Evolutionary conservation across 2,888 invertebrate species (phyloP).

Genomic region (Embidobia sp.): DNA sequence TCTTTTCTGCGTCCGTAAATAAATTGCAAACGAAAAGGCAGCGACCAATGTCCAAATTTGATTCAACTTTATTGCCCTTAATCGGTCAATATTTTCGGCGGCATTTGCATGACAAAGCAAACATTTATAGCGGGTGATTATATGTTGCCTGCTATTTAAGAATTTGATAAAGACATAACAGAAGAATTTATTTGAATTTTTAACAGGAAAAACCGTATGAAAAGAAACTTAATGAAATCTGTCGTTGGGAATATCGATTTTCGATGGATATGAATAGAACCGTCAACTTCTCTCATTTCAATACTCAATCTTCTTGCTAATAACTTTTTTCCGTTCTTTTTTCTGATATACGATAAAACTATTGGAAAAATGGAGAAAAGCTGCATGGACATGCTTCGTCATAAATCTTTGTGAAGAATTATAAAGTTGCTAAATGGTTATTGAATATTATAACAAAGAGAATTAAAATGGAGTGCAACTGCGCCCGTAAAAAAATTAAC

Average conservation of each 20-base stretch:
- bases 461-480: conserved; percentile 9
- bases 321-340: conserved; percentile 52
- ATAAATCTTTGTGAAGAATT: conserved; percentile 45
- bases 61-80: too few relatives aligned
- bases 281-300: conserved; percentile 56
- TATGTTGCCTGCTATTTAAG: conserved; percentile 21
- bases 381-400: conserved; percentile 34
- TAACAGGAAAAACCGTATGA: conserved; percentile 49
- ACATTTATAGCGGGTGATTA: conserved; percentile 24
- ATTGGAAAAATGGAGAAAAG: conserved; percentile 39
- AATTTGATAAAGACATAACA: conserved; percentile 47
- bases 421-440: conserved; percentile 52
- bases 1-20: too few relatives aligned
- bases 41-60: too few relatives aligned
- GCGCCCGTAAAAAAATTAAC: conserved; percentile 1
- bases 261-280: conserved; percentile 60
- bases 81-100: conserved; percentile 19
- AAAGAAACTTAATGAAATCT: conserved; percentile 57
- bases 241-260: conserved; percentile 58
- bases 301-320: conserved; percentile 56
- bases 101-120: conserved; percentile 39
- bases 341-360: conserved; percentile 48
- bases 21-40: too few relatives aligned
- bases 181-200: conserved; percentile 46
- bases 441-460: conserved; percentile 23